A percentile compares a stretch with the other conserved stretches of the same genome.
These are phyloP conservation scores for Rhegmatorhina hoffmannsi DNA, from an alignment of 2,113 vertebrate genomes.

Conservation along the genomic window DNA sequence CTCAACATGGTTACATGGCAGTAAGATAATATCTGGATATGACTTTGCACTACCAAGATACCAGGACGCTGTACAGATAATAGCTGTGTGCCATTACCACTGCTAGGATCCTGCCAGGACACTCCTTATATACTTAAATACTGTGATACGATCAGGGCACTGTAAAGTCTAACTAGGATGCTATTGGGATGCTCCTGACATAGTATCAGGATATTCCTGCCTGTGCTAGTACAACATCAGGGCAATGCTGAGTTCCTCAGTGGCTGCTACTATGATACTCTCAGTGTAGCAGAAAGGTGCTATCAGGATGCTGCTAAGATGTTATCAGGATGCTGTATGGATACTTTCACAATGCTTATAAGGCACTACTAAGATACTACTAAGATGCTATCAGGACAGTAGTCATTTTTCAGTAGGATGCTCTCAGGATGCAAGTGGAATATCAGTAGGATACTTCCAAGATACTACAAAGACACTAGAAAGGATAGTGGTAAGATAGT, in stretches of 20 bases:
- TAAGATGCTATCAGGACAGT: background rate
- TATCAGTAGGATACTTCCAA: background rate
- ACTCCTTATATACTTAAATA: fast-evolving
- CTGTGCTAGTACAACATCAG: background rate
- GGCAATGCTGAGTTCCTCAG: background rate
- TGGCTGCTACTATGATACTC: background rate
- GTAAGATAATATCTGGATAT: background rate
- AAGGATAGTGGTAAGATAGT: background rate
- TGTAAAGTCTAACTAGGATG: background rate
- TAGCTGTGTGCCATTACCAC: fast-evolving
- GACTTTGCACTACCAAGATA: background rate
- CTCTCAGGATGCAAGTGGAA: background rate
- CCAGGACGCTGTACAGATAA: background rate
- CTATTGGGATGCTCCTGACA: background rate
- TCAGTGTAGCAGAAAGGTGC: background rate
- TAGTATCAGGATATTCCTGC: background rate
- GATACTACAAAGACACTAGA: background rate
- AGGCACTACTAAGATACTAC: background rate
- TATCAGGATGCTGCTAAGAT: background rate
- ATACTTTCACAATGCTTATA: fast-evolving
- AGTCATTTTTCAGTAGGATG: background rate
- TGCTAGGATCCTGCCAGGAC: background rate
- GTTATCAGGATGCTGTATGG: background rate
- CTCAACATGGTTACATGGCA: fast-evolving
- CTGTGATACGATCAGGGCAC: background rate